Base-by-base conservation (phyloP, 2,888 invertebrate genomes). In the Bembecia ichneumoniformis region DNA sequence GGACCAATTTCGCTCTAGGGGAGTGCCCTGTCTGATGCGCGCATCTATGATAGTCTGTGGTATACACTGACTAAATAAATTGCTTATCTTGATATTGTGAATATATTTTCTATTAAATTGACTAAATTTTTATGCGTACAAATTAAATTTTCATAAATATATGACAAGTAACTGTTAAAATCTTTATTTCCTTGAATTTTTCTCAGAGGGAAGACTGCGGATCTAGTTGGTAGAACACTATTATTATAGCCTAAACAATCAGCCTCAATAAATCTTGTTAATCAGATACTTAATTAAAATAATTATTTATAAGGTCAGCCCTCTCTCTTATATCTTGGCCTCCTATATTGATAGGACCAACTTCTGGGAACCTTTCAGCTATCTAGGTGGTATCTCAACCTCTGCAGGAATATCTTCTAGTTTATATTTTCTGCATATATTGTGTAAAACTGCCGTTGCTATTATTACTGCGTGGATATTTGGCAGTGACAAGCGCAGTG, bases 371-470 rank as follows among this genome's bases (percentile, higher is more conserved):
- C 17, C 17, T 17, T 1, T 17, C 17, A 17, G 3, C 17, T 17
- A n/a, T n/a, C n/a, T n/a, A n/a, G 35, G 11, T n/a, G 46, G 46
- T 13, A 47, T 9, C 14, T 45, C 49, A 10, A 49, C 36, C 16
- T 49, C 46, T 11, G 49, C 45, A 7, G 15, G 28, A n/a, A 49
- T 17, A 35, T 49, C 49, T 20, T 49, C 45, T 9, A 49, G 10
- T 3, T 49, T 35, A 10, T 20, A 20, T 10, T 46, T 20, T 43
- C 49, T 49, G 28, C 49, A 49, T 20, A 49, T 49, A 20, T 49
- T 49, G 17, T 49, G 49, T 11, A 49, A 15, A 35, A 45, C 49
- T 20, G 45, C 49, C 16, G 49, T 49, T 15, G 49, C 49, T 35
- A 49, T 49, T 14, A 49, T 49, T 11, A 49, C 35, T 15, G 49